A percentile compares a stretch with the other conserved stretches of the same genome.
These are phyloP conservation scores for Galagoides demidoff DNA, from an alignment of 2,797 vertebrate species.

Conservation along the genomic window DNA sequence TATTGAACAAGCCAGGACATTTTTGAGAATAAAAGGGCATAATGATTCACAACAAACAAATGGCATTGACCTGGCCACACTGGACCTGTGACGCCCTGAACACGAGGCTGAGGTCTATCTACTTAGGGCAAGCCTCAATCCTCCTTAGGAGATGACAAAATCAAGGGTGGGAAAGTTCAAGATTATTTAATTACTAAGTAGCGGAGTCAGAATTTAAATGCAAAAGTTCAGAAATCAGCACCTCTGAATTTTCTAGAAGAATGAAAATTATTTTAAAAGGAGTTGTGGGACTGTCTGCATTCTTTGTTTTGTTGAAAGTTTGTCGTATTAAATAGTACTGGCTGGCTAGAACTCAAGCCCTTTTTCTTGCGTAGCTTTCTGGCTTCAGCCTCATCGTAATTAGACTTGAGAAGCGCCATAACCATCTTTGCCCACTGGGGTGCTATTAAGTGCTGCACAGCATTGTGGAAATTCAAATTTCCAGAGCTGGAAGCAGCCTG, in stretches of 20 bases:
- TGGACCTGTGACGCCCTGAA: background rate
- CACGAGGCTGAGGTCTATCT: background rate
- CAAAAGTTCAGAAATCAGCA: background rate
- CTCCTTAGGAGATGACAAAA: background rate
- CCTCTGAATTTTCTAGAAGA: background rate
- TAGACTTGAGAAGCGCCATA: conserved; percentile 70
- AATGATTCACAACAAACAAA: background rate
- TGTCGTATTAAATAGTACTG: conserved; percentile 29
- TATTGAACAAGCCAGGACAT: background rate
- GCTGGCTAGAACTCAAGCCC: conserved; percentile 57
- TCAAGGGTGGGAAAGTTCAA: background rate
- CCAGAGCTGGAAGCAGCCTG: conserved; percentile 55
- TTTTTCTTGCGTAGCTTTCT: conserved; percentile 61
- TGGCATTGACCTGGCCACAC: background rate
- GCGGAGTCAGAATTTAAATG: background rate
- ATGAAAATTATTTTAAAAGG: conserved; percentile 20
- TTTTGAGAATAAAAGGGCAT: background rate
- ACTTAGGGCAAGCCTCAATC: background rate
- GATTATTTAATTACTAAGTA: background rate
- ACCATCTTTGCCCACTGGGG: conserved; percentile 66
- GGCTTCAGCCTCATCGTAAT: conserved; percentile 68
- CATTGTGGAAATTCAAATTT: conserved; percentile 75
- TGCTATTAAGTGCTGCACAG: conserved; percentile 51
- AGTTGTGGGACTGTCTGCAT: background rate
- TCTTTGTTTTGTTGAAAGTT: conserved; percentile 49